Evolutionary conservation across 2,888 invertebrate species (phyloP), one percentile per base, ranked within the genome.

Genomic region (Lathronympha strigana): DNA sequence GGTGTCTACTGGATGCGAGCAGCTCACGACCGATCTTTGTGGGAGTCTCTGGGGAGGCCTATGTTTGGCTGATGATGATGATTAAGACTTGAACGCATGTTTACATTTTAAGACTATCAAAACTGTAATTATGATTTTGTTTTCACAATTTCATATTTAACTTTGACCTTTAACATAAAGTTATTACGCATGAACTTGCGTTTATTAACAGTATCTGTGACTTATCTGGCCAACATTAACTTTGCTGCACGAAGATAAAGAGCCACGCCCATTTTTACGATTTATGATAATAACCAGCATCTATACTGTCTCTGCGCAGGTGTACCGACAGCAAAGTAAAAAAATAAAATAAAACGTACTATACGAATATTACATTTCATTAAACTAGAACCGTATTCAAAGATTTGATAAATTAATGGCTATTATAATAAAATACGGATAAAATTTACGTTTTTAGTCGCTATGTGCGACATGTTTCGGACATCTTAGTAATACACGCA

Each of bases 271-370:
- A 67, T 69, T 51, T 66, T 55, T 64, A 69, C 64, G 67, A 73
- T 73, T 73, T 72, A 73, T 69, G 72, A 51, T 72, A 69, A 72
- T 73, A 71, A 70, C 69, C 68, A 55, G 60, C 67, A 68, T 58
- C 69, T 61, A 63, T 63, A 63, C 57, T 71, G 71, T 68, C 61
- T 51, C 58, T 63, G 53, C 38, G 47, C 43, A 49, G 38, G 13
- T 25, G 64, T 69, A 71, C 53, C 61, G 63, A 36, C 17, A 21
- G 33, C 49, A 28, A 15, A 21, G 3, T 49, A 38, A 13, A 36
- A 25, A 19, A 3, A 38, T 1, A 19, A 15, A 17, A 13, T 3
- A 13, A n/a, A n/a, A n/a, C n/a, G n/a, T n/a, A n/a, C n/a, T n/a
- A n/a, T n/a, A n/a, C n/a, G n/a, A n/a, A n/a, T n/a, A n/a, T n/a